Conservation (phyloP, 2,888 invertebrate genomes). For the Andrena camellia region DNA sequence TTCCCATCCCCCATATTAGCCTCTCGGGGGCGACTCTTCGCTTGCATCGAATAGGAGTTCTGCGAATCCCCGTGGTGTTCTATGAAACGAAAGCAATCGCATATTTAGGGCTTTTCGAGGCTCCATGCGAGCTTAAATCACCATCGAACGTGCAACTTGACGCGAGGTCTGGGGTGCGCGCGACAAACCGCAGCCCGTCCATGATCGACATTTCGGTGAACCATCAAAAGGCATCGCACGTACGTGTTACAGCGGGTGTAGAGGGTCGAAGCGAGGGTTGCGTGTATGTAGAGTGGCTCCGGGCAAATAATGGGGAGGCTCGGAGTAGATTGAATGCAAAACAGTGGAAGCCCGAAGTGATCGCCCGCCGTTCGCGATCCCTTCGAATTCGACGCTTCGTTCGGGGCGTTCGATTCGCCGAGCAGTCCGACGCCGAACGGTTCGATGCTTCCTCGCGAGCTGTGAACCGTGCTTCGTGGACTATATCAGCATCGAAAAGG, state of each 20-base stretch:
- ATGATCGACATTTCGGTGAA: conserved; percentile 43
- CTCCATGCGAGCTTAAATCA: background rate
- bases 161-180: conserved; percentile 20
- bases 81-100: background rate
- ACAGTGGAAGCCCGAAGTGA: conserved; percentile 46
- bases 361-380: conserved; percentile 20
- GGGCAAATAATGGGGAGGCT: conserved; percentile 53
- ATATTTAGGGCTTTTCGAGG: background rate
- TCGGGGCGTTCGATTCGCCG: conserved; percentile 32
- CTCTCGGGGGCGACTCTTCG: no score
- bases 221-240: conserved; percentile 45
- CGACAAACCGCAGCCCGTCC: conserved; percentile 43
- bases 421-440: conserved; percentile 1
- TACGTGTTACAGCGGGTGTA: conserved; percentile 22
- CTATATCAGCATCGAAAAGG: background rate
- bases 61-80: background rate
- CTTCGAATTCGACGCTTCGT: conserved; percentile 40
- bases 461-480: background rate
- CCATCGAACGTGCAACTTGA: conserved; percentile 16
- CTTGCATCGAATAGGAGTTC: background rate
- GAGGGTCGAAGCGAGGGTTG: conserved; percentile 14
- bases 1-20: background rate
- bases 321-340: conserved; percentile 56
- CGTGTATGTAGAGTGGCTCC: conserved; percentile 14
- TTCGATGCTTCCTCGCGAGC: background rate